phyloP scores from a whole-genome alignment of 1,140 invertebrate genomes.

The Zaprionus camerounensis region DNA sequence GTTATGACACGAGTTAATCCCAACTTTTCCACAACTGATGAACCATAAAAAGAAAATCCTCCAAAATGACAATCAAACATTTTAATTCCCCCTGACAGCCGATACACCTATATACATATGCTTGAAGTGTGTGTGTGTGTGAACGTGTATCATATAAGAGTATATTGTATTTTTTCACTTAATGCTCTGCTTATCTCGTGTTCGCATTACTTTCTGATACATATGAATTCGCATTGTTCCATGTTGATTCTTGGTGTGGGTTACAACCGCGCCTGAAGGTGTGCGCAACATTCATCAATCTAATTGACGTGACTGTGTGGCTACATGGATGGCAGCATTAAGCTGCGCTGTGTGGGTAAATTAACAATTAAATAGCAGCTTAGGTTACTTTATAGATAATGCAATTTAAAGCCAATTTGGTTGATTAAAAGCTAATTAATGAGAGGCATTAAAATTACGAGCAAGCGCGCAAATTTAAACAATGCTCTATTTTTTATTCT shows the following conservation, averaged over 20 bases:
- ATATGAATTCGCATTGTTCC: neutral
- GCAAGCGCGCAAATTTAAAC: slow-evolving; percentile 61
- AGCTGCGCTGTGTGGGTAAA: slow-evolving; percentile 50
- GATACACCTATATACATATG: neutral
- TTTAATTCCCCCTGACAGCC: slow-evolving; percentile 2
- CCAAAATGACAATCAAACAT: slow-evolving; percentile 5
- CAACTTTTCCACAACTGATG: neutral
- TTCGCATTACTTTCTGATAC: neutral
- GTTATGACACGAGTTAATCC: neutral
- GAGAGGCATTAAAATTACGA: slow-evolving; percentile 62
- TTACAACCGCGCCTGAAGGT: neutral
- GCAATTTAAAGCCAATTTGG: slow-evolving; percentile 41
- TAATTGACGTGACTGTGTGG: slow-evolving; percentile 1
- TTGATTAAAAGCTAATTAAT: slow-evolving; percentile 77
- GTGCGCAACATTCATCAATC: neutral
- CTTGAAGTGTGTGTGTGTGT: neutral
- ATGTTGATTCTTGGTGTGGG: neutral
- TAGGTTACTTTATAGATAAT: slow-evolving; percentile 51
- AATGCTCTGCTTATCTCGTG: neutral
- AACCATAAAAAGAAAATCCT: slow-evolving; percentile 11
- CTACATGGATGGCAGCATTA: slow-evolving; percentile 7
- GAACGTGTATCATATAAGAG: neutral
- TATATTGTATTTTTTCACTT: slow-evolving; percentile 2
- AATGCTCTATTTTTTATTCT: slow-evolving; percentile 17
- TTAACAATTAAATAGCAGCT: slow-evolving; percentile 69